Conservation (phyloP, 2,888 invertebrate species). For the Ochropleura plecta region DNA sequence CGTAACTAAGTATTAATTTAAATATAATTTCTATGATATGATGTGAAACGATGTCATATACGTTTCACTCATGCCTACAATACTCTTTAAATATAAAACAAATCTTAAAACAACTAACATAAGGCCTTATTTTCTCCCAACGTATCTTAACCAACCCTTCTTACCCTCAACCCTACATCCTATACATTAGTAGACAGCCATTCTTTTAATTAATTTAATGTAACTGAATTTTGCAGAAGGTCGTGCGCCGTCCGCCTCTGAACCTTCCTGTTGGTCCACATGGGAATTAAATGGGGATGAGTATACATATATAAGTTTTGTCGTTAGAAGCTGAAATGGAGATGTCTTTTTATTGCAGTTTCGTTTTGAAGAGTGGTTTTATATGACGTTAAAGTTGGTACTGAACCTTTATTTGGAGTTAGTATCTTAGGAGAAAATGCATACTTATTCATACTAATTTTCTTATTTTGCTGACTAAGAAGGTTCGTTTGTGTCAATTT, state of each 20-base stretch:
- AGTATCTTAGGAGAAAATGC: background rate
- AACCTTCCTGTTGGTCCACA: constrained; percentile 25
- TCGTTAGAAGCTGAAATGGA: constrained; percentile 30
- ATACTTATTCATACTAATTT: background rate
- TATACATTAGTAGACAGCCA: constrained; percentile 12
- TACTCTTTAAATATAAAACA: constrained; percentile 59
- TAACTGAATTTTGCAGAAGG: constrained; percentile 56
- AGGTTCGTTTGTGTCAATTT: background rate
- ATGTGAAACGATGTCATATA: too few species aligned
- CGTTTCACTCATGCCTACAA: background rate
- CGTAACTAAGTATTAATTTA: too few species aligned
- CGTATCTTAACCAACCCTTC: constrained; percentile 49
- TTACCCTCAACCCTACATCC: constrained; percentile 19
- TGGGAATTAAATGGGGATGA: constrained; percentile 33
- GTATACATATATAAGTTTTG: constrained; percentile 23
- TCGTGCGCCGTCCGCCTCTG: constrained; percentile 20
- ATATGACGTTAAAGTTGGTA: background rate
- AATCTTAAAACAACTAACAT: constrained; percentile 66
- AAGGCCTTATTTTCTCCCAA: constrained; percentile 21
- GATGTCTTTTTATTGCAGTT: constrained; percentile 17
- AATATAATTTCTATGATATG: too few species aligned
- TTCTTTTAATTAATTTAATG: constrained; percentile 64
- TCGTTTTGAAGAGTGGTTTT: background rate
- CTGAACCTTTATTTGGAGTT: background rate
- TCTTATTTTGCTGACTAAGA: background rate